A percentile compares a stretch with the other conserved stretches of the same genome.
Evolutionary conservation across 2,888 invertebrate genomes (phyloP).

Genomic region (Eupeodes luniger): DNA sequence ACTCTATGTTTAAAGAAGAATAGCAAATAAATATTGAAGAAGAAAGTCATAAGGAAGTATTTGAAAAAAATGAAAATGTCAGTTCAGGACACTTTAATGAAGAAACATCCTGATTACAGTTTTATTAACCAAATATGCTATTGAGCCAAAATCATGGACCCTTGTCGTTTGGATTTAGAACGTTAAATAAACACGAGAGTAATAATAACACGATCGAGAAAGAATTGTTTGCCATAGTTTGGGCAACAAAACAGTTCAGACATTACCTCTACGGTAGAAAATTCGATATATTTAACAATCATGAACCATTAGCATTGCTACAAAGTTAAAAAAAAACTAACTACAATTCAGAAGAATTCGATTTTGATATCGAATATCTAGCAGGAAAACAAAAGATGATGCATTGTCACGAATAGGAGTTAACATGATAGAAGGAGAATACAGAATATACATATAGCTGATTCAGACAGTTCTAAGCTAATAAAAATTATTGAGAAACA

Average conservation of each 20-base stretch:
- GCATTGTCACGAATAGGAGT: not conserved
- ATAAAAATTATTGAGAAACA: not conserved
- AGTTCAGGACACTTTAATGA: not conserved
- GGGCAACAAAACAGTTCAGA: not conserved
- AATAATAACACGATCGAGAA: no score
- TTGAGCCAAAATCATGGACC: not conserved
- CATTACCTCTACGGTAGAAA: not conserved
- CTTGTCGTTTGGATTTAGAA: not conserved
- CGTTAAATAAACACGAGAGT: no score
- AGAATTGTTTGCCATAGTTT: not conserved
- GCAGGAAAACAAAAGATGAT: not conserved
- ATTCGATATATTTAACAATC: not conserved
- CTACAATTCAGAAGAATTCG: no score
- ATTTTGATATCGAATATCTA: not conserved
- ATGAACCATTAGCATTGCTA: no score
- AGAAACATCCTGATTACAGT: not conserved
- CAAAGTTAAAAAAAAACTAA: no score
- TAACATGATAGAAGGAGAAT: constrained; percentile 2
- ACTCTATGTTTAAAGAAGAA: no score
- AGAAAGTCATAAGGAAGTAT: not conserved
- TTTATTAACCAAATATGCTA: not conserved
- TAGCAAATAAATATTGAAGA: not conserved
- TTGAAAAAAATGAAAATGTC: not conserved
- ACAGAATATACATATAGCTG: not conserved
- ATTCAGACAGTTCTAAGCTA: not conserved